A percentile compares a stretch with the other conserved stretches of the same genome.
These are phyloP conservation scores for Drosophila anomalipes DNA, from an alignment of 2,888 invertebrate genomes.

Conservation along the genomic window DNA sequence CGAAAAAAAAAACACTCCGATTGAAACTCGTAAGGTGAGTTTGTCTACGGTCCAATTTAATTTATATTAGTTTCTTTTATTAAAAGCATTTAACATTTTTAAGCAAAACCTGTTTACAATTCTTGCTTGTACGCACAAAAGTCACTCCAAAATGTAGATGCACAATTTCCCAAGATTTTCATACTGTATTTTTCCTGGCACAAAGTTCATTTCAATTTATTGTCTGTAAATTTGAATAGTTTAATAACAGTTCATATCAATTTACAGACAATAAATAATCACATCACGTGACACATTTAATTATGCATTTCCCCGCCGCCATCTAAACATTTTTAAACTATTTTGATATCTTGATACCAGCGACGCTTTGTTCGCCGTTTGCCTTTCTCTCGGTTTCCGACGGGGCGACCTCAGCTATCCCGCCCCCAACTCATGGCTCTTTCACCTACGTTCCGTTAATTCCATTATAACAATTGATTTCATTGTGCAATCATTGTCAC, in stretches of 20 bases:
- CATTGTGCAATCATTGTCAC: constrained; percentile 78
- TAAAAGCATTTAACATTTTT: constrained; percentile 14
- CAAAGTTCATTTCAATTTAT: constrained; percentile 22
- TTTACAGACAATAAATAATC: constrained; percentile 2
- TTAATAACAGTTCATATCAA: constrained; percentile 3
- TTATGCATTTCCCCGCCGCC: constrained; percentile 23
- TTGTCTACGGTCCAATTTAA: constrained; percentile 4
- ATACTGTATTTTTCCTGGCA: constrained; percentile 1
- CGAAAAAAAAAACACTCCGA: not conserved
- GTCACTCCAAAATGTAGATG: not conserved
- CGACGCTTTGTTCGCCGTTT: constrained; percentile 4
- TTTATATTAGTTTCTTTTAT: constrained; percentile 17
- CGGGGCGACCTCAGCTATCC: constrained; percentile 16
- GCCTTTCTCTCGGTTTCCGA: constrained; percentile 17
- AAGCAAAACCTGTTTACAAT: constrained; percentile 40
- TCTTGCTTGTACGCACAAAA: not conserved
- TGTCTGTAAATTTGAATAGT: not conserved
- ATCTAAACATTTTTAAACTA: constrained; percentile 2
- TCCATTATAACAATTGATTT: constrained; percentile 80
- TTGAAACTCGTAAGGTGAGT: constrained; percentile 36
- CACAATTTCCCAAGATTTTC: constrained; percentile 19
- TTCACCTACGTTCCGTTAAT: constrained; percentile 69
- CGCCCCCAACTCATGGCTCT: constrained; percentile 46
- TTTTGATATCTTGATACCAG: constrained; percentile 37
- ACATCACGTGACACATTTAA: constrained; percentile 27